Conservation (phyloP, 2,113 vertebrate genomes). For the Globicephala melas region DNA sequence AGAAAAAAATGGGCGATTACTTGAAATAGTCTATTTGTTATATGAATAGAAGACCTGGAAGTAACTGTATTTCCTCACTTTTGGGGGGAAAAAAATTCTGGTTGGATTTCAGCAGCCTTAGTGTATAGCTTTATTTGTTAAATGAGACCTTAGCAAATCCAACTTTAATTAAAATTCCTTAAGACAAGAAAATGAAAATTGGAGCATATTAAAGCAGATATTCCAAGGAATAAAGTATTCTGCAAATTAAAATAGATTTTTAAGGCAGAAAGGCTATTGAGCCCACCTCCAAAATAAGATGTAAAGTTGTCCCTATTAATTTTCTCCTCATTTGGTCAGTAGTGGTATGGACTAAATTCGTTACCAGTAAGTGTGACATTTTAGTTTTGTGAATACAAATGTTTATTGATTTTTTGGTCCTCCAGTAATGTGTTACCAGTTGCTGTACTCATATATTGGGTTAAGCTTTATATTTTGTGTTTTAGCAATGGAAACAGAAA, state of each 20-base stretch:
- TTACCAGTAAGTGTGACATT: slow-evolving; percentile 16
- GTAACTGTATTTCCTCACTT: neutral
- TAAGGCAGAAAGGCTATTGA: slow-evolving; percentile 21
- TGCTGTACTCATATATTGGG: neutral
- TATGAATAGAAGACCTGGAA: neutral
- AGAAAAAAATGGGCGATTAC: neutral
- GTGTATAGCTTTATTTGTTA: slow-evolving; percentile 7
- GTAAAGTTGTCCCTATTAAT: neutral
- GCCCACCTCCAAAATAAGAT: neutral
- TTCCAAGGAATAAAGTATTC: slow-evolving; percentile 5
- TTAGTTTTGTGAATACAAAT: slow-evolving; percentile 33
- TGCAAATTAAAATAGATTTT: slow-evolving; percentile 47
- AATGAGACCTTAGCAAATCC: neutral
- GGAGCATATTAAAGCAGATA: neutral
- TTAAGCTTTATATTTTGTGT: slow-evolving; percentile 38
- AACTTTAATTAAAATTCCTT: slow-evolving; percentile 28
- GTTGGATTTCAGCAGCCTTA: slow-evolving; percentile 13
- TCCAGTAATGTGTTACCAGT: neutral
- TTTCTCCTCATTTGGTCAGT: neutral
- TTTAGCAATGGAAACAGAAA: slow-evolving; percentile 7
- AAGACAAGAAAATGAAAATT: slow-evolving; percentile 22
- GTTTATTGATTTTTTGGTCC: neutral
- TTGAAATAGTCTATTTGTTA: neutral
- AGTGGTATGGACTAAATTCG: neutral
- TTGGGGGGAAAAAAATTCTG: neutral